Evolutionary conservation across 2,888 invertebrate species (phyloP).

Genomic region (Ophonus ardosiacus): DNA sequence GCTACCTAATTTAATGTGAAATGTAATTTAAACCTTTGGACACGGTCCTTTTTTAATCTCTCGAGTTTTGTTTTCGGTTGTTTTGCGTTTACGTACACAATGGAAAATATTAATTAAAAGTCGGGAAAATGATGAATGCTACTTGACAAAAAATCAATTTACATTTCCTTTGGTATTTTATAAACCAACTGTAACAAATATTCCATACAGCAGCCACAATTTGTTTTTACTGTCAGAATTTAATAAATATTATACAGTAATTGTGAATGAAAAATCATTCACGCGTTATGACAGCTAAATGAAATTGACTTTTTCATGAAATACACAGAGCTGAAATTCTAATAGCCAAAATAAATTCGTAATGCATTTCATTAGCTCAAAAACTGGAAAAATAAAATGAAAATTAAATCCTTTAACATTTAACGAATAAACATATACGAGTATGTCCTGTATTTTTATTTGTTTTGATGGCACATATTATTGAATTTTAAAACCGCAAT

Average conservation of each 20-base stretch:
- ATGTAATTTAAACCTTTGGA: too few species aligned
- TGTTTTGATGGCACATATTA: not conserved
- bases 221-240: not conserved
- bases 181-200: not conserved
- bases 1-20: too few species aligned
- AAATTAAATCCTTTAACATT: not conserved
- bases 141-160: not conserved
- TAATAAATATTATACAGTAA: not conserved
- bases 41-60: too few species aligned
- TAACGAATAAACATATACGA: not conserved
- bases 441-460: not conserved
- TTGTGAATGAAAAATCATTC: not conserved
- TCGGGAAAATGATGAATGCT: not conserved
- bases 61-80: too few species aligned
- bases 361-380: not conserved
- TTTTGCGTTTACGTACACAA: not conserved
- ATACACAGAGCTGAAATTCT: not conserved
- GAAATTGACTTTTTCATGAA: constrained; percentile 12
- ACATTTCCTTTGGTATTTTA: not conserved
- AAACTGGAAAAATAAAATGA: not conserved
- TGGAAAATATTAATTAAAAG: not conserved
- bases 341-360: constrained; percentile 14
- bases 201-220: not conserved
- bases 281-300: constrained; percentile 20
- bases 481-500: not conserved